Evolutionary conservation across 2,113 vertebrate genomes (phyloP).

Genomic region (Ochotona curzoniae): DNA sequence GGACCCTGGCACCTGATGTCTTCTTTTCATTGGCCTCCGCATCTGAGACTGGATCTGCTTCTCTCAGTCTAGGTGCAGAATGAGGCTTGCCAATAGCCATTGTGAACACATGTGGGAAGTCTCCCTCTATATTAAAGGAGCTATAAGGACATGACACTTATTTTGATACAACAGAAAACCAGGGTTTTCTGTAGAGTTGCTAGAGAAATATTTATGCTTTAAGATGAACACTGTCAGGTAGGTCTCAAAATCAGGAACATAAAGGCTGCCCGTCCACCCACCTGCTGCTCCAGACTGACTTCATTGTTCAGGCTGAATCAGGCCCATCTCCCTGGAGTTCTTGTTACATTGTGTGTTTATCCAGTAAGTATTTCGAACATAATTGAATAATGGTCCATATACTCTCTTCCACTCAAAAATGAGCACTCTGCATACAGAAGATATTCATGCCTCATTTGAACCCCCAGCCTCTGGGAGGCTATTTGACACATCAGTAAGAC

Average conservation of each 20-base stretch:
- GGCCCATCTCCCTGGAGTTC: not conserved
- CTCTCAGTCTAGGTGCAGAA: not conserved
- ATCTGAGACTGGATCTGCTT: not conserved
- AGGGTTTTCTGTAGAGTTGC: not conserved
- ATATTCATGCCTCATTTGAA: not conserved
- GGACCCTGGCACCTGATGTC: not conserved
- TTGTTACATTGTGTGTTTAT: not conserved
- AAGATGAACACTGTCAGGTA: not conserved
- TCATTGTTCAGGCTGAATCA: not conserved
- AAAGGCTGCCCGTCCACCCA: not conserved
- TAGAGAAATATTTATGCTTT: constrained; percentile 19
- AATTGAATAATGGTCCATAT: not conserved
- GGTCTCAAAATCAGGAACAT: not conserved
- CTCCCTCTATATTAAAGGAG: not conserved
- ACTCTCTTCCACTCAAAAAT: not conserved
- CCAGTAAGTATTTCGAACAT: not conserved
- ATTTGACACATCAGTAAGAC: no score
- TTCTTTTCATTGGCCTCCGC: not conserved
- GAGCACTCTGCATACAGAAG: not conserved
- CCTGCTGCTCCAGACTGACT: not conserved
- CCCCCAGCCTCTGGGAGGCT: no score
- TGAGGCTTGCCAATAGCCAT: not conserved
- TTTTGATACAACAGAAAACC: constrained; percentile 35
- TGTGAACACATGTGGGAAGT: not conserved
- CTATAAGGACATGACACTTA: not conserved